Base-by-base conservation (phyloP, 2,113 vertebrate genomes). In the Oncorhynchus masou region DNA sequence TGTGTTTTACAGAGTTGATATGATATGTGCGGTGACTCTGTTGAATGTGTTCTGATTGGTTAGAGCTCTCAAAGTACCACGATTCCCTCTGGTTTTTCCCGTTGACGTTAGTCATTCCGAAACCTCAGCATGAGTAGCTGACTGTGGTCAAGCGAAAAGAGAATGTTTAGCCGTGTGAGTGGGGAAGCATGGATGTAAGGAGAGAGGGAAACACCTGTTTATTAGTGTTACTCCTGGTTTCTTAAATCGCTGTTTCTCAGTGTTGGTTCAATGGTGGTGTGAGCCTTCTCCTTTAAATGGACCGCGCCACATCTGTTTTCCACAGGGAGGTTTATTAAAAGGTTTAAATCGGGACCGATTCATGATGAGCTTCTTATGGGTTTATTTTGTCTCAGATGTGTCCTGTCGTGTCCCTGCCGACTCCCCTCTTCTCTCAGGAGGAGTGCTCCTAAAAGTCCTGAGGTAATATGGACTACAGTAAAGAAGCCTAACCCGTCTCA, bases 81-180 rank as follows among this genome's bases (percentile, higher is more conserved):
- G 57, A 77, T 68, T 29, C 59, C 20, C 59, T 72, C 12, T 68
- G 57, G 1, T 78, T 78, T 85, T 86, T 77, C 79, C 79, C 81
- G 73, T 81, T 22, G 70, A 49, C 48, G 74, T 29, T 54, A 24
- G 69, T 79, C 71, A 67, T 62, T 68, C 65, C 70, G 13, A 79
- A 82, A 77, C 69, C 48, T 11, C 62, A 78, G 22, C n/a, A 3
- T 24, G n/a, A 62, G 59, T 11, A 45, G 39, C 9, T 45, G 39
- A 45, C 39, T 45, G 39, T 24, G 20, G 3, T 62, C 59, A 22
- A 59, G 39, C 22, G 39, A 45, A 29, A 51, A 51, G 15, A 7
- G 45, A 34, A 45, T 6, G 24, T 74, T 73, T 48, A 78, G 45
- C 29, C 74, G 8, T 49, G 68, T 49, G 68, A 49, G 13, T 16